Percentiles rank a stretch among this genome's conserved stretches.
Evolutionary conservation across 2,888 invertebrate species (phyloP).

Genomic region (Mesochorus sp.): DNA sequence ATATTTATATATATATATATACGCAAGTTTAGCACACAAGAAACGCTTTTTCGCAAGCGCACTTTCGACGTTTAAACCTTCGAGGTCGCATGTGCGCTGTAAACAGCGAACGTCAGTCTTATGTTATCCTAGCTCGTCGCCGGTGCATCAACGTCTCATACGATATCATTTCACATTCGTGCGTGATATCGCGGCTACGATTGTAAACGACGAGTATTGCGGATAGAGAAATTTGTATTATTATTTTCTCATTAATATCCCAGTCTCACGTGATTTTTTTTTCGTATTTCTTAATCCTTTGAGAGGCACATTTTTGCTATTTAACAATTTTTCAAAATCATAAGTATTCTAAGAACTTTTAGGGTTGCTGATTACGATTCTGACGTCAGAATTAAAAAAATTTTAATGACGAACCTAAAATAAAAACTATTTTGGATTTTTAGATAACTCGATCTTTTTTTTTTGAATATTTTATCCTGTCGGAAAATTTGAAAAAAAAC

Average conservation of each 20-base stretch:
- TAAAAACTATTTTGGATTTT: too few species aligned
- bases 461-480: too few species aligned
- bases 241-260: neutral
- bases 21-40: neutral
- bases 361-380: too few species aligned
- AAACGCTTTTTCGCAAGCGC: neutral
- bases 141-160: conserved; percentile 56
- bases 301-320: too few species aligned
- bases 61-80: neutral
- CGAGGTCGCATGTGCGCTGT: conserved; percentile 1
- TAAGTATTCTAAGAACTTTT: too few species aligned
- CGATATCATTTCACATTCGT: neutral
- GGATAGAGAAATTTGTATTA: neutral
- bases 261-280: too few species aligned
- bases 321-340: too few species aligned
- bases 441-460: too few species aligned
- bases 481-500: too few species aligned
- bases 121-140: conserved; percentile 60
- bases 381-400: too few species aligned
- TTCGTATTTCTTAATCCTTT: too few species aligned
- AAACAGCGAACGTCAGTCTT: conserved; percentile 44
- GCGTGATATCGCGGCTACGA: neutral
- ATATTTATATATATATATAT: neutral
- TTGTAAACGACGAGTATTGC: neutral
- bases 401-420: too few species aligned